A percentile compares a stretch with the other conserved stretches of the same genome.
Conservation (phyloP, 2,113 vertebrate genomes). For the Syrrhaptes paradoxus region DNA sequence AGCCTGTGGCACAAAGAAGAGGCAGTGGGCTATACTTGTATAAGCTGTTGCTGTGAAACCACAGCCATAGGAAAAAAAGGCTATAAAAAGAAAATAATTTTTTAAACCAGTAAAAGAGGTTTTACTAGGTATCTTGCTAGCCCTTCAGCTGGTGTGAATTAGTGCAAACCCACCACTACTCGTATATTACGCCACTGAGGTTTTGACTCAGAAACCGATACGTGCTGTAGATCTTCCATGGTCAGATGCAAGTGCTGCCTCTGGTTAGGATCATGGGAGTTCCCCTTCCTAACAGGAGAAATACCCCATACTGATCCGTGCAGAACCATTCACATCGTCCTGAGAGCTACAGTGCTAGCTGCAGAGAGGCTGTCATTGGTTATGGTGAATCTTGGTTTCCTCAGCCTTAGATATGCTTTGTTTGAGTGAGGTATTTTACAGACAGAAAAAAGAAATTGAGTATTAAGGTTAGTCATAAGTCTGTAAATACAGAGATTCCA, state of each 20-base stretch:
- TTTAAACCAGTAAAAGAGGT: neutral
- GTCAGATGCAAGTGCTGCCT: neutral
- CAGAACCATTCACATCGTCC: neutral
- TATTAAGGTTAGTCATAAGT: neutral
- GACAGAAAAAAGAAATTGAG: neutral
- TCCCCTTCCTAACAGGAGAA: neutral
- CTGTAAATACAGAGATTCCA: neutral
- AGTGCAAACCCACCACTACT: neutral
- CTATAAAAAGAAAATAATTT: neutral
- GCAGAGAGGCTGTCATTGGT: neutral
- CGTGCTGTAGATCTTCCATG: neutral
- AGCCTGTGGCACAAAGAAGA: neutral
- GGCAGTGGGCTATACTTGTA: neutral
- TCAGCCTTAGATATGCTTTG: neutral
- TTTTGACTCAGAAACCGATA: neutral
- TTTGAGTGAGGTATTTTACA: neutral
- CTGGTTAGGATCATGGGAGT: neutral
- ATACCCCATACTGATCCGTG: neutral
- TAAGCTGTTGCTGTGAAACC: neutral
- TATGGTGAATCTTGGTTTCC: neutral
- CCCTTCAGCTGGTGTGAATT: neutral
- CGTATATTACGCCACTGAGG: neutral
- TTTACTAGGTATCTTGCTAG: neutral
- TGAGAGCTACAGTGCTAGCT: neutral
- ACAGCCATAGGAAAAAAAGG: neutral